Evolutionary conservation across 2,888 invertebrate species (phyloP), one percentile per base, ranked within the genome.

Genomic region (Priocnemis perturbator): DNA sequence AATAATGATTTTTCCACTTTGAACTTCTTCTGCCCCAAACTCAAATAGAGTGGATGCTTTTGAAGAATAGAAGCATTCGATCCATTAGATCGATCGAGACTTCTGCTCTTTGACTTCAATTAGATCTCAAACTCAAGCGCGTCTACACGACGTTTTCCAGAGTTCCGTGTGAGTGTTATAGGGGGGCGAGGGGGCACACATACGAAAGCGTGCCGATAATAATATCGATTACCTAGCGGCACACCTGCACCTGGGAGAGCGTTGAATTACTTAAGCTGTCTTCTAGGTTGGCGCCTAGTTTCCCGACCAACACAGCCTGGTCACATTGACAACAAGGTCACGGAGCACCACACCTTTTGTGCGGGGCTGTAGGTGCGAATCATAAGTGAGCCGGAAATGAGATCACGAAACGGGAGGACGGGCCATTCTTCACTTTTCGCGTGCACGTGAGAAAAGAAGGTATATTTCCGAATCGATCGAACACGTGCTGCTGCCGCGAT

Each of bases 181-280:
- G 37, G 37, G n/a, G n/a, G n/a, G n/a, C n/a, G n/a, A 4, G 26
- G 26, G 11, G 37, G 37, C 37, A 37, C 37, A 37, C 37, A 37
- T 37, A 9, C 4, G 37, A 71, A 64, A 72, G 68, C 71, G 68
- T 67, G 62, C 59, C 71, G 74, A 81, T 74, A 79, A 82, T 77
- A 79, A 78, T 84, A 84, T 84, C 80, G 84, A 84, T 84, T 81
- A 70, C 74, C 65, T 66, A 66, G 69, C 71, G 19, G 64, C 67
- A 76, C 81, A 84, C 79, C 76, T 77, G 78, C 82, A 65, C 37
- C 30, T n/a, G 69, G 56, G 60, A 63, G 44, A 76, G 64, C 68
- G 37, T 60, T 76, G 76, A 78, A 78, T 81, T 77, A 78, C 71
- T 75, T 72, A 77, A 70, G 60, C 64, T 53, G 57, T 71, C 69